These are phyloP conservation scores for Semaprochilodus insignis DNA, from an alignment of 2,797 vertebrate genomes.

Conservation along the genomic window DNA sequence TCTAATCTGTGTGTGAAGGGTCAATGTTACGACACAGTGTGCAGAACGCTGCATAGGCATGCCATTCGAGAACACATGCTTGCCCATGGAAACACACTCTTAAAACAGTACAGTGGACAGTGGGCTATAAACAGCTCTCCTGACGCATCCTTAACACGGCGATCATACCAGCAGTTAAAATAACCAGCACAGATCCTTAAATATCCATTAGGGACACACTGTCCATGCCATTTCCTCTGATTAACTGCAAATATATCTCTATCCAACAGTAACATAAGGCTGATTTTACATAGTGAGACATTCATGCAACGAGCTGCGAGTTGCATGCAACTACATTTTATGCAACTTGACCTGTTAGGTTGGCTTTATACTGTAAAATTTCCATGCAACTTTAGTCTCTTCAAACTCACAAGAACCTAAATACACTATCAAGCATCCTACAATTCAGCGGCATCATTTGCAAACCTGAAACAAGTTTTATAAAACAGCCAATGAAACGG, in stretches of 20 bases:
- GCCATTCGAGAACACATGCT: conserved; percentile 41
- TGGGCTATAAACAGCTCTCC: conserved; percentile 36
- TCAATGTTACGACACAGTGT: conserved; percentile 41
- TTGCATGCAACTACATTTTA: too few relatives aligned
- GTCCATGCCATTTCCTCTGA: background rate
- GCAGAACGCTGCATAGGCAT: background rate
- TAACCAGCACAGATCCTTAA: background rate
- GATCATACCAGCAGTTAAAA: conserved; percentile 31
- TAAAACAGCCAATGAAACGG: too few relatives aligned
- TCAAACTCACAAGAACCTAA: too few relatives aligned
- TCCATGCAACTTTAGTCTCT: too few relatives aligned
- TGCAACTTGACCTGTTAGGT: too few relatives aligned
- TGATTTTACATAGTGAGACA: too few relatives aligned
- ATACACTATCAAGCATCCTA: too few relatives aligned
- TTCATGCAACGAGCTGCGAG: too few relatives aligned
- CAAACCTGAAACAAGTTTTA: too few relatives aligned
- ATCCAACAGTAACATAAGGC: background rate
- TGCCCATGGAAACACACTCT: conserved; percentile 41
- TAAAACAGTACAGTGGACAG: conserved; percentile 6
- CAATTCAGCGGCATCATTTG: too few relatives aligned
- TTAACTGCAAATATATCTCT: background rate
- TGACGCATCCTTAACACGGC: conserved; percentile 37
- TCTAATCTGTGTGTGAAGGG: conserved; percentile 31
- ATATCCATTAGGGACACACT: conserved; percentile 6
- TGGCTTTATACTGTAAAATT: too few relatives aligned